phyloP scores from a whole-genome alignment of 1,140 invertebrate genomes.

The Apocrypta bakeri region DNA sequence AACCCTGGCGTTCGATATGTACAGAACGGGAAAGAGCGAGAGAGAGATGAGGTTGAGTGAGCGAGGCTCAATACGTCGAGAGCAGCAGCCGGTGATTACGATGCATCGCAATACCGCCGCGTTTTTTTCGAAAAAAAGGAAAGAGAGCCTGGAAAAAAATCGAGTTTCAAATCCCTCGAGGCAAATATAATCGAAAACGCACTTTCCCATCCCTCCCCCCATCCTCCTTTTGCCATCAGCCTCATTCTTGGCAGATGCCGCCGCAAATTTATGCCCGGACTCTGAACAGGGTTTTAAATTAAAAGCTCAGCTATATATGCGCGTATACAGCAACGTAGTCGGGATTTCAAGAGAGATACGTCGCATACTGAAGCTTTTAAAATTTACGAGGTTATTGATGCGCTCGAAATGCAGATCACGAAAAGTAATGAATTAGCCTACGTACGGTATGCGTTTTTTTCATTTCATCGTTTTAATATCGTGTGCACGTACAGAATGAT shows the following conservation, averaged over 20 bases:
- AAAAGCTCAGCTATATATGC: neutral
- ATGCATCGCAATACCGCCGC: slow-evolving; percentile 55
- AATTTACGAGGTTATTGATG: neutral
- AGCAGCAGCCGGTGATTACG: slow-evolving; percentile 58
- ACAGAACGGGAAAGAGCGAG: slow-evolving; percentile 32
- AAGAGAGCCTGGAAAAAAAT: slow-evolving; percentile 28
- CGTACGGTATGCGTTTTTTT: neutral
- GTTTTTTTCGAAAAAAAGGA: slow-evolving; percentile 10
- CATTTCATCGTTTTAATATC: neutral
- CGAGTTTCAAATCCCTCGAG: slow-evolving; percentile 26
- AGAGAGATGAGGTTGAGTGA: slow-evolving; percentile 32
- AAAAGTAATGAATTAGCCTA: slow-evolving; percentile 5
- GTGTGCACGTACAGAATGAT: neutral
- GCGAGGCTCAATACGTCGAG: slow-evolving; percentile 58
- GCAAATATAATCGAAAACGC: slow-evolving; percentile 43
- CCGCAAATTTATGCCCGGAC: slow-evolving; percentile 21
- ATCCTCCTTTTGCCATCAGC: too few species aligned
- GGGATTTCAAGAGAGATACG: neutral
- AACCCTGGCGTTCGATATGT: neutral
- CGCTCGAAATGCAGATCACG: slow-evolving; percentile 1
- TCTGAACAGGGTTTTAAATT: slow-evolving; percentile 22
- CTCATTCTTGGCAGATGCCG: neutral
- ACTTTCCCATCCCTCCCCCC: neutral
- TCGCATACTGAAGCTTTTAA: neutral
- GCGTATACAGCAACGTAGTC: too few species aligned